Conservation (phyloP, 2,888 invertebrate species). For the Tinea pellionella region DNA sequence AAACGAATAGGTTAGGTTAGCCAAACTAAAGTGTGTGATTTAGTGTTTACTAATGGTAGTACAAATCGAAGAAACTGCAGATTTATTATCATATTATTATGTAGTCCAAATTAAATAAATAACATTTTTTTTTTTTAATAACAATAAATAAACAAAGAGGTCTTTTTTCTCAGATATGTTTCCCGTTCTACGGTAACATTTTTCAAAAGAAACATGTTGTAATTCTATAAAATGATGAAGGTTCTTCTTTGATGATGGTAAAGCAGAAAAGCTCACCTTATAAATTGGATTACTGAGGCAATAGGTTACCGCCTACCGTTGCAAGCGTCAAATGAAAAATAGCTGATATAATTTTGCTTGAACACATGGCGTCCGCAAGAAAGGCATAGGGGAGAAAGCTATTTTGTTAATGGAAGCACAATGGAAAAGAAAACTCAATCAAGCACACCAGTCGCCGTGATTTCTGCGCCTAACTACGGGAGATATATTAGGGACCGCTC, state of each 20-base stretch:
- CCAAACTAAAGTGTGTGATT: background rate
- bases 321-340: conserved; percentile 30
- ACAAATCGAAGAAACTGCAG: background rate
- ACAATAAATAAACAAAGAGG: too few species aligned
- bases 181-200: background rate
- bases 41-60: background rate
- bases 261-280: background rate
- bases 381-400: conserved; percentile 47
- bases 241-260: background rate
- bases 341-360: conserved; percentile 52
- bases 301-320: background rate
- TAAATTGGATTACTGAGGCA: background rate
- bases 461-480: conserved; percentile 62
- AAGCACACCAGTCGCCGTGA: conserved; percentile 59
- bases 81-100: too few species aligned
- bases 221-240: background rate
- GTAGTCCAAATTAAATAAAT: too few species aligned
- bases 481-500: conserved; percentile 49
- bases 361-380: conserved; percentile 47
- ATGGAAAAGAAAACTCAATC: conserved; percentile 66
- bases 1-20: background rate
- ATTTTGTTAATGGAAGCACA: conserved; percentile 63
- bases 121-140: too few species aligned
- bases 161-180: background rate
- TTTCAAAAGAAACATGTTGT: background rate